Base-by-base conservation (phyloP, 2,113 vertebrate species). In the Rattus rattus region DNA sequence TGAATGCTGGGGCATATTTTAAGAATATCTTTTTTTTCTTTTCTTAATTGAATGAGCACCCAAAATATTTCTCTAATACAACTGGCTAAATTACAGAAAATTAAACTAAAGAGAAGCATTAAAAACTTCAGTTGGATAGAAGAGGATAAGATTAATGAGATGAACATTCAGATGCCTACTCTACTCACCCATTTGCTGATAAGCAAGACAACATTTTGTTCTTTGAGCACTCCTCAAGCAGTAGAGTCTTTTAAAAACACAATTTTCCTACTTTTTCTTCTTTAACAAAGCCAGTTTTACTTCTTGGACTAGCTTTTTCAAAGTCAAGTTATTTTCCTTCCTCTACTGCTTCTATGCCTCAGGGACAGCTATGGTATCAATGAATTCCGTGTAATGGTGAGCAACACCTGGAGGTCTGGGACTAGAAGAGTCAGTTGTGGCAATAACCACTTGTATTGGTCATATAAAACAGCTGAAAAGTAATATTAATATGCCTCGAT, bases 81-180 rank as follows among this genome's bases (percentile, higher is more conserved):
- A 90, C 24, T 80, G 26, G 10, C 28, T 92, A 94, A 96, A 84
- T 91, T 95, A 75, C 83, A 95, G 24, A 28, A 17, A 80, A 36
- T 92, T 95, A 79, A 88, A 17, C 24, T 59, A 24, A 73, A 54
- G n/a, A 30, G 76, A 92, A 33, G 52, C 56, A 75, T 20, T n/a
- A 81, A 56, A 85, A 92, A 61, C 3, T 61, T 76, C 33, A 92
- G 11, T 76, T 86, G 22, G 84, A 16, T 30, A 85, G n/a, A 1
- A 26, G 14, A 77, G 88, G 52, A 33, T 59, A 1, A 24, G 13
- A 43, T 63, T 86, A 69, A 91, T 84, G 67, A 85, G 63, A 88
- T 75, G 26, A 61, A 89, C 0, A 54, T 59, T 49, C 91, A 92
- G 67, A 3, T 3, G 69, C 13, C 5, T 39, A 8, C n/a, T n/a